Base-by-base conservation (phyloP, 2,113 vertebrate genomes). In the Orycteropus afer region DNA sequence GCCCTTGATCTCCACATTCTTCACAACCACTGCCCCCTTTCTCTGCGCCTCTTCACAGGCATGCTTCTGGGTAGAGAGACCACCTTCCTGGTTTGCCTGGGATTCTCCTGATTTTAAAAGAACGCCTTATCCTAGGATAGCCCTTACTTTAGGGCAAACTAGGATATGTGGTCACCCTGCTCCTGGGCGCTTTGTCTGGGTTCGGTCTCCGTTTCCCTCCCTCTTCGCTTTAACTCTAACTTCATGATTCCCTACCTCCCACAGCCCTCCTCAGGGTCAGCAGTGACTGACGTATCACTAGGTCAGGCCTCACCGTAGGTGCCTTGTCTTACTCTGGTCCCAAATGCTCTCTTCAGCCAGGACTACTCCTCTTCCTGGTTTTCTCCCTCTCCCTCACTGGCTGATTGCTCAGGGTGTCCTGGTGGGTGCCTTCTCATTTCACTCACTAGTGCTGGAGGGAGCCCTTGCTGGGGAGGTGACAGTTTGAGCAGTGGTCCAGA, bases 51-150 rank as follows among this genome's bases (percentile, higher is more conserved):
- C 32, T 27, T 42, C 3, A 15, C 2, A 34, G 53, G 25, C 5
- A 0, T 1, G 7, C 18, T 76, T 11, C 42, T 45, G 53, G 32
- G 10, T 5, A 6, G 12, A 37, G 45, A 59, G 5, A 3, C 69
- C 27, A 1, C 17, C 74, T 32, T 17, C 79, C 51, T 29, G 3
- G 6, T 53, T 47, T 73, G 27, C 55, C 85, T 1, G 0, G 47
- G 49, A 59, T n/a, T 93, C 80, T 40, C 22, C 61, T 27, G 37
- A 23, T 77, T 88, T 82, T 78, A 37, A 71, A 81, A 22, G 42
- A 47, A n/a, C 57, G 13, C 85, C 20, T 8, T 3, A 7, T 49
- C n/a, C 55, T 45, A 49, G 34, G 42, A 45, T 12, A 29, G 27
- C 55, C 34, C 17, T 86, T 45, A 0, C 1, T 15, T 3, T 67